A percentile compares a stretch with the other conserved stretches of the same genome.
phyloP scores from a whole-genome alignment of 2,797 vertebrate genomes.

The Neostethus bicornis region DNA sequence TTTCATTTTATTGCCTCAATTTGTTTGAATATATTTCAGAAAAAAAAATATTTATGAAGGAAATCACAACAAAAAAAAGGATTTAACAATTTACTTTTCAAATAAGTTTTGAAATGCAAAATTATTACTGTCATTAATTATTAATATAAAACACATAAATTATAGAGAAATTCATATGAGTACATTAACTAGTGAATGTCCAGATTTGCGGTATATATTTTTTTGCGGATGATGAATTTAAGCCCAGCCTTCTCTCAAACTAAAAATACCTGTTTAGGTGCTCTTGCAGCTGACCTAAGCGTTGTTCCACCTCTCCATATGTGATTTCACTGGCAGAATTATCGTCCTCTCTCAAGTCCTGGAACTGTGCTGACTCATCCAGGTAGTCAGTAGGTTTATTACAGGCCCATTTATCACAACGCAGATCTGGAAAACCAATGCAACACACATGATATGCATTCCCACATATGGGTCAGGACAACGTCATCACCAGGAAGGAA shows the following conservation, averaged over 20 bases:
- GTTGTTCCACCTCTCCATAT: constrained; percentile 95
- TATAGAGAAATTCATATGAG: not conserved
- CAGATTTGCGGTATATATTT: constrained; percentile 5
- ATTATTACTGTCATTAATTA: not conserved
- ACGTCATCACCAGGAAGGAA: constrained; percentile 57
- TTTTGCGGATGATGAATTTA: constrained; percentile 7
- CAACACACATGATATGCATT: constrained; percentile 59
- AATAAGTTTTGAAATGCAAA: too few species aligned
- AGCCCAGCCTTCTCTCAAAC: constrained; percentile 5
- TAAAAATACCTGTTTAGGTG: constrained; percentile 92
- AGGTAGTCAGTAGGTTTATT: constrained; percentile 78
- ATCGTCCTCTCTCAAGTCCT: constrained; percentile 84
- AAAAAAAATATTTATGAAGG: too few species aligned
- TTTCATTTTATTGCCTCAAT: too few species aligned
- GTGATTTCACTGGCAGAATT: constrained; percentile 92
- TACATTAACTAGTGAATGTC: not conserved
- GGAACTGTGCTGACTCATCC: constrained; percentile 82
- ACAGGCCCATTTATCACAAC: constrained; percentile 83
- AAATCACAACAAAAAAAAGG: too few species aligned
- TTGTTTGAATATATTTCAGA: too few species aligned
- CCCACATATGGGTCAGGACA: constrained; percentile 71
- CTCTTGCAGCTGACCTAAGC: constrained; percentile 94
- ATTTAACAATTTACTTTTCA: too few species aligned
- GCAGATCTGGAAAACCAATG: constrained; percentile 79
- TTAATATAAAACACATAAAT: not conserved